phyloP scores from a whole-genome alignment of 2,888 invertebrate genomes.

The Sphecodes monilicornis region DNA sequence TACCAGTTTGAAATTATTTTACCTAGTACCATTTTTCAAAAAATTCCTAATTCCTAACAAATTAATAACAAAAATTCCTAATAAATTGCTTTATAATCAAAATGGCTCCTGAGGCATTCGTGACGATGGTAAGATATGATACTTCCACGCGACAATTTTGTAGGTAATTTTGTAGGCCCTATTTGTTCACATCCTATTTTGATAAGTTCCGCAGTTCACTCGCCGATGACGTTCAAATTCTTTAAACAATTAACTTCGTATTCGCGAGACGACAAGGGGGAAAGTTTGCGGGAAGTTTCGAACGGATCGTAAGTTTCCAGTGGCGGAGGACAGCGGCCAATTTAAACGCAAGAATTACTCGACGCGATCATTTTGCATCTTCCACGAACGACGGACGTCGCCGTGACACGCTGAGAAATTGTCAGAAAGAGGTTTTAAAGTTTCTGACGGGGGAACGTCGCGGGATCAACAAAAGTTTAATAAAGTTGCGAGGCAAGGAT shows the following conservation, averaged over 20 bases:
- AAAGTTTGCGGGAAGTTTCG: constrained; percentile 32
- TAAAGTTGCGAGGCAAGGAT: neutral
- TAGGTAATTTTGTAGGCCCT: neutral
- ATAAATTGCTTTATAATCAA: no score
- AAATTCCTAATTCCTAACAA: no score
- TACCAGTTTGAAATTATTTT: no score
- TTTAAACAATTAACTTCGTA: constrained; percentile 15
- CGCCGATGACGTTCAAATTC: neutral
- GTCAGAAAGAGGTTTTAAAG: constrained; percentile 41
- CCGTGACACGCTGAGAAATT: constrained; percentile 57
- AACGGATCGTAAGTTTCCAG: constrained; percentile 20
- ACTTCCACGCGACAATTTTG: neutral
- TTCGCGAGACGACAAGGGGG: neutral
- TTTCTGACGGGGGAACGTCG: constrained; percentile 47
- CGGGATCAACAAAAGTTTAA: constrained; percentile 54
- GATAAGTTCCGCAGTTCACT: neutral
- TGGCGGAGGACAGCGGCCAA: constrained; percentile 6
- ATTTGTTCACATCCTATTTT: neutral
- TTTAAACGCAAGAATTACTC: constrained; percentile 20
- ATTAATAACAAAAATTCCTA: no score
- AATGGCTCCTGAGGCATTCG: no score
- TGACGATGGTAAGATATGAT: neutral
- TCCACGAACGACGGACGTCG: constrained; percentile 11
- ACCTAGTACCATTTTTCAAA: no score
- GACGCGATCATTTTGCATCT: constrained; percentile 28